A percentile compares a stretch with the other conserved stretches of the same genome.
Conservation (phyloP, 2,113 vertebrate genomes). For the Panthera uncia region DNA sequence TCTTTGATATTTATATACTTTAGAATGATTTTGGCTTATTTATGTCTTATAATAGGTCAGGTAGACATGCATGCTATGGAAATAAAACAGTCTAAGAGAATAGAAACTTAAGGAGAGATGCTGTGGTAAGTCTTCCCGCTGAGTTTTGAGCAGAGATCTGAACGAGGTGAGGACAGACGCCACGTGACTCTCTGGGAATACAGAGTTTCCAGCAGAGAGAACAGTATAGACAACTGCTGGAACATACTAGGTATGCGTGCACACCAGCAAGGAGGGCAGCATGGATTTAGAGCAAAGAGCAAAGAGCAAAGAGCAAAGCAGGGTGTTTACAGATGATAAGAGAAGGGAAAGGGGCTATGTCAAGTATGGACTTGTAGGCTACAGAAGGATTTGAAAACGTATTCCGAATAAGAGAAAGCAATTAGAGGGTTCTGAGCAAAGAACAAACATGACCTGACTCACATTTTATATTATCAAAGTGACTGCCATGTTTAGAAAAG, state of each 20-base stretch:
- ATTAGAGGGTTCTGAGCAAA: neutral
- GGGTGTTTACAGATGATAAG: neutral
- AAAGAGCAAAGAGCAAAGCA: neutral
- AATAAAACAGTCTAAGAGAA: neutral
- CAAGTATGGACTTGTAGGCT: neutral
- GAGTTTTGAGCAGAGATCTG: neutral
- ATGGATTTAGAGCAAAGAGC: neutral
- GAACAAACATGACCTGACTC: neutral
- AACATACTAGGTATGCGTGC: neutral
- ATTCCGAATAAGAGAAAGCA: constrained; percentile 25
- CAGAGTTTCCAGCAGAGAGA: neutral
- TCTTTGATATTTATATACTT: neutral
- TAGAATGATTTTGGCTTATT: neutral
- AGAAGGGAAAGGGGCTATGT: neutral
- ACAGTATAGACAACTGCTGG: neutral
- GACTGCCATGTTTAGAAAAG: constrained; percentile 1
- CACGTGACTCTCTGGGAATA: neutral
- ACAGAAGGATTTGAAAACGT: neutral
- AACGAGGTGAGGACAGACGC: neutral
- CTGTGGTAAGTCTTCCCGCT: neutral
- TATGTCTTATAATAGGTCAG: neutral
- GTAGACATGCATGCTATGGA: neutral
- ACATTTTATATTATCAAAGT: neutral
- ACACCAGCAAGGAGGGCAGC: neutral
- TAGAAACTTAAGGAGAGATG: neutral